Base-by-base conservation (phyloP, 2,113 vertebrate species). In the Indicator indicator region DNA sequence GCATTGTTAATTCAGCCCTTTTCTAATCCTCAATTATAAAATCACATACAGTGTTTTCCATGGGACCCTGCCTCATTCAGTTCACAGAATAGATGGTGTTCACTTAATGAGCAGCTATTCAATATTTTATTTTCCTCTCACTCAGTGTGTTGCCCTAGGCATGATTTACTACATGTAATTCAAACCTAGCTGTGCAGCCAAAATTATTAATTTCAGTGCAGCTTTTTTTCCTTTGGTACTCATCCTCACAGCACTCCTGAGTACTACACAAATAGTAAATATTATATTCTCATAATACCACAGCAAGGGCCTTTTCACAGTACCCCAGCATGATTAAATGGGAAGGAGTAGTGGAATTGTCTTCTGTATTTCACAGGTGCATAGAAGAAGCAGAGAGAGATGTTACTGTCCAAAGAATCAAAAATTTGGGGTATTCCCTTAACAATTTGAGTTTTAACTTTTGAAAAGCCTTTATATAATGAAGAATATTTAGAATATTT, bases 121-220 rank as follows among this genome's bases (percentile, higher is more conserved):
- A 96, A 94, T 97, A 95, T 93, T 97, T 96, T 96, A 95, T 95
- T 96, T 97, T 96, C 96, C 94, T 95, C 92, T 94, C 86, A 89
- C 94, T 93, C 86, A 76, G 89, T 89, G 75, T 96, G 96, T 95
- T 94, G 94, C 95, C 89, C 83, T 79, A 96, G 94, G 95, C 95
- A 82, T 94, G 94, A 95, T 95, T 95, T 96, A 96, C 95, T 95
- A 90, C 76, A 90, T 93, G 94, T 89, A 96, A 97, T 94, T 96
- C 94, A 97, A 95, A 94, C 78, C 86, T 89, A 74, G 89, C 94
- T 95, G 80, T 90, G 94, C 77, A 95, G 90, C 54, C 86, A 82
- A 94, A 96, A 94, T 95, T 97, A 96, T 94, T 93, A 94, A 97
- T 96, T 94, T 97, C 81, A 86, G 74, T 0, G 0, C 46, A 92